Base-by-base conservation (phyloP, 2,797 vertebrate genomes). In the Triplophysa bombifrons region DNA sequence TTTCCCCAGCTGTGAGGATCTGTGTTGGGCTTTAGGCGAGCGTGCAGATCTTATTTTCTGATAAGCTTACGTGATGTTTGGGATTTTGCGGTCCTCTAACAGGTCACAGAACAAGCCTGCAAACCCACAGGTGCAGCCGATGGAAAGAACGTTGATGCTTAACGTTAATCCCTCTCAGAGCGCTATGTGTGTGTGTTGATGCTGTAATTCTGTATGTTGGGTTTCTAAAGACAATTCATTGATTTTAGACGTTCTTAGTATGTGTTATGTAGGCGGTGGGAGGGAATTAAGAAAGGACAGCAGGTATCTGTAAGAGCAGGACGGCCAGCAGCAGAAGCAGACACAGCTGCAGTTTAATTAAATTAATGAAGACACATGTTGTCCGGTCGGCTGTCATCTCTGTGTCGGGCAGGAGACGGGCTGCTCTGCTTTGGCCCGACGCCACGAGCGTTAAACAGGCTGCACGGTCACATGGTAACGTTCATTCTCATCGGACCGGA, bases 311-410 rank as follows among this genome's bases (percentile, higher is more conserved):
- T 34, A 69, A 60, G 65, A 38, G 5, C 34, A 38, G 34, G 34
- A 38, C 34, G 6, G 34, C 6, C 22, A 30, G 74, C 13, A 55
- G 74, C 71, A 53, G 68, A 72, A 69, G 72, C 56, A 74, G 79
- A 60, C 73, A 56, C 68, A 56, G 68, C 80, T 74, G 30, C 80
- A 78, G 73, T 69, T 63, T 86, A 85, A 86, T 87, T 86, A 83
- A 84, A 83, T 86, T 74, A 86, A 84, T 81, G 61, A 84, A 84
- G 85, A 87, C 86, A 85, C 83, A 71, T 87, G 86, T 86, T 80
- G 80, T 80, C 86, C 83, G 22, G 83, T 84, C 80, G 71, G 83
- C 65, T 82, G 86, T 84, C 83, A 78, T 85, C 65, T 79, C 80
- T 11, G 56, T 55, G 65, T 79, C 30, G 65, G 71, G 66, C 46